These are phyloP conservation scores for Pollenia angustigena DNA, from an alignment of 2,888 invertebrate genomes.

Conservation along the genomic window DNA sequence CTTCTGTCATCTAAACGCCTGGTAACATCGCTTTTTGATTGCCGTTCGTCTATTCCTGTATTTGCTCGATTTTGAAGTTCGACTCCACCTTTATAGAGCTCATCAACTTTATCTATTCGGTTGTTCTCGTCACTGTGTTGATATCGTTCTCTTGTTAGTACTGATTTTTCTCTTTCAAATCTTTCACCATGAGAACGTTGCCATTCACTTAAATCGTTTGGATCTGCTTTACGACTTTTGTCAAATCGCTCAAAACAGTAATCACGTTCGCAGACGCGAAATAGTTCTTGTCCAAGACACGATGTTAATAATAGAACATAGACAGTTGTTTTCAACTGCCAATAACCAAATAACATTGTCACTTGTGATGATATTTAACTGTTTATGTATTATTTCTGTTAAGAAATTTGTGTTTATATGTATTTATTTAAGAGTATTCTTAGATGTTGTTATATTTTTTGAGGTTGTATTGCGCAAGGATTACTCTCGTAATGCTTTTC, in stretches of 20 bases:
- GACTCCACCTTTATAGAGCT: too few relatives aligned
- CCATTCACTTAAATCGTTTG: too few relatives aligned
- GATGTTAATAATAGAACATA: slow-evolving; percentile 74
- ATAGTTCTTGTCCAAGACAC: slow-evolving; percentile 72
- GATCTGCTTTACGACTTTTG: too few relatives aligned
- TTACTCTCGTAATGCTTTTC: slow-evolving; percentile 31
- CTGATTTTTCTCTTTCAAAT: not conserved
- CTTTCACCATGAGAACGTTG: not conserved
- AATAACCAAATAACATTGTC: slow-evolving; percentile 76
- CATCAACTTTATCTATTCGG: too few relatives aligned
- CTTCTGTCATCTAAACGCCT: slow-evolving; percentile 15
- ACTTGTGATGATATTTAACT: slow-evolving; percentile 19
- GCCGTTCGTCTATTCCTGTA: not conserved
- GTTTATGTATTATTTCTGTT: not conserved
- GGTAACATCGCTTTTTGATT: not conserved
- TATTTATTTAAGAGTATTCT: slow-evolving; percentile 26
- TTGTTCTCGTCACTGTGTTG: not conserved
- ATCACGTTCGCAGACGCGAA: slow-evolving; percentile 62
- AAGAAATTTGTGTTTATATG: slow-evolving; percentile 23
- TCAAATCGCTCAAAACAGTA: slow-evolving; percentile 64
- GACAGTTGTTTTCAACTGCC: slow-evolving; percentile 77
- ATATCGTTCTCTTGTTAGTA: not conserved
- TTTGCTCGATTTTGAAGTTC: not conserved
- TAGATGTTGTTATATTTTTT: slow-evolving; percentile 4
- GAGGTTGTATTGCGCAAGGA: not conserved